A percentile compares a stretch with the other conserved stretches of the same genome.
Conservation (phyloP, 2,797 vertebrate species). For the Mus minutoides region DNA sequence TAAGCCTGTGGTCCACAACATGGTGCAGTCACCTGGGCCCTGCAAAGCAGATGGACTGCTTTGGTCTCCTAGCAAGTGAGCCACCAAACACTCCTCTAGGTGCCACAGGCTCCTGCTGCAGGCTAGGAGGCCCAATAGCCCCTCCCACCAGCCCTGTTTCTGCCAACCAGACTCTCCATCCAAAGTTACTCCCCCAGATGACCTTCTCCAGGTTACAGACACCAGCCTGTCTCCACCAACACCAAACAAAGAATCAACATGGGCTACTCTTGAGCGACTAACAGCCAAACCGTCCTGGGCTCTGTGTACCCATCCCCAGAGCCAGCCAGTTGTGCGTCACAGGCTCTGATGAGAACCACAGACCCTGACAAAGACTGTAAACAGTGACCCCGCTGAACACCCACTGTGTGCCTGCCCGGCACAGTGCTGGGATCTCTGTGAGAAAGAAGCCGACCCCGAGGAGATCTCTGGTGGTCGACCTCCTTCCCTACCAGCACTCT, state of each 20-base stretch:
- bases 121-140: neutral
- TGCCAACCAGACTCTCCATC: neutral
- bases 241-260: rapidly evolving
- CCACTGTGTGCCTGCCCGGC: neutral
- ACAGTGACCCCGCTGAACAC: neutral
- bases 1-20: rapidly evolving
- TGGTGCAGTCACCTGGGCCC: neutral
- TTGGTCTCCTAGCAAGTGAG: neutral
- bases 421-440: rapidly evolving
- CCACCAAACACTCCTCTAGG: neutral
- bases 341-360: neutral
- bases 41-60: rapidly evolving
- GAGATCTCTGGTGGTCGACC: neutral
- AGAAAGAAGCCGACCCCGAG: neutral
- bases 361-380: neutral
- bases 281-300: rapidly evolving
- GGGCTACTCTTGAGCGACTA: neutral
- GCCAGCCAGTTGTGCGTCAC: neutral
- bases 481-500: neutral
- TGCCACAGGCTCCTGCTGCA: neutral
- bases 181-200: neutral
- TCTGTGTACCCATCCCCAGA: neutral
- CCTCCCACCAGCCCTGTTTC: neutral
- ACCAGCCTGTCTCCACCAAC: neutral
- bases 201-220: neutral